Evolutionary conservation across 2,888 invertebrate species (phyloP).

Genomic region (Lasioglossum marginatum): DNA sequence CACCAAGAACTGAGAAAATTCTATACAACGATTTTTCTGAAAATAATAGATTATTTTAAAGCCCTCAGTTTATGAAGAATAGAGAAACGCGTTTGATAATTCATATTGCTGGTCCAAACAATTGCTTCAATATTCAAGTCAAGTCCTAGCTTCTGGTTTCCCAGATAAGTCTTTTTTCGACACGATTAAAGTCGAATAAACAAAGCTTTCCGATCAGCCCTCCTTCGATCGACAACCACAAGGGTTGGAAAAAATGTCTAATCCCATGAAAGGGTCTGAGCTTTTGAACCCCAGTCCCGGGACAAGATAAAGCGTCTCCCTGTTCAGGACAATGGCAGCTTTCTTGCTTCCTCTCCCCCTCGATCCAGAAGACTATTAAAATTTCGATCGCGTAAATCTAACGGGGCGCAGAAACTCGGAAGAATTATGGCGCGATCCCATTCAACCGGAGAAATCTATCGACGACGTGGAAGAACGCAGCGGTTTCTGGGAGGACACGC

Average conservation of each 20-base stretch:
- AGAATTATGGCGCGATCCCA: conserved; percentile 7
- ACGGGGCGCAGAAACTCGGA: background rate
- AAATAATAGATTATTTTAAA: no score
- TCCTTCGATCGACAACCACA: background rate
- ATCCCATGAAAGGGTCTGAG: background rate
- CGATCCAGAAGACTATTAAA: conserved; percentile 19
- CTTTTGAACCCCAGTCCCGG: background rate
- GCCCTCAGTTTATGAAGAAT: no score
- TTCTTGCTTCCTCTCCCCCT: background rate
- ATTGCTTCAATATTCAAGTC: no score
- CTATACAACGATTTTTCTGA: background rate
- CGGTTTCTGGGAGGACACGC: background rate
- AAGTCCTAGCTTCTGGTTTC: background rate
- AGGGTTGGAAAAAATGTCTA: background rate
- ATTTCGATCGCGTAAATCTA: conserved; percentile 13
- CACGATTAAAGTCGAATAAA: background rate
- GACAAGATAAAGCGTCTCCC: background rate
- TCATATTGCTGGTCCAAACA: no score
- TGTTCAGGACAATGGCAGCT: background rate
- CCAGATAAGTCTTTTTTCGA: background rate
- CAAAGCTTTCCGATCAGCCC: background rate
- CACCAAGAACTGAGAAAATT: background rate
- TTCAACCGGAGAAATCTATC: conserved; percentile 15
- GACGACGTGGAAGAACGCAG: background rate
- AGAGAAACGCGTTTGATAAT: background rate